Evolutionary conservation across 2,797 vertebrate species (phyloP).

Genomic region (Alcedo quadribrachys): DNA sequence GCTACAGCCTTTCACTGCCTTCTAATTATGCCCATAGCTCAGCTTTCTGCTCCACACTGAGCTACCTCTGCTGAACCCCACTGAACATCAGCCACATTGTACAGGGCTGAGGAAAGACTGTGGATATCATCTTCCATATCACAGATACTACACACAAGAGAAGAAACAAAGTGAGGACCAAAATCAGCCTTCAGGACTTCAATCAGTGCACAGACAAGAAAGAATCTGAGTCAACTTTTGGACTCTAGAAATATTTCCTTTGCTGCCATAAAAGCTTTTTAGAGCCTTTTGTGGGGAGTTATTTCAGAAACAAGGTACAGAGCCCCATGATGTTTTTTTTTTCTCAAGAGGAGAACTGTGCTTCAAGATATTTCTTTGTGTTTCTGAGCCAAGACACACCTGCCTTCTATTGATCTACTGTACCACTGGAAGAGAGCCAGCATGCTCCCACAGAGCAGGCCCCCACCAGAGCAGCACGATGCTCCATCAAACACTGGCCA

Average conservation of each 20-base stretch:
- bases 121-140: background rate
- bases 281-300: background rate
- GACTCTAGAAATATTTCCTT: background rate
- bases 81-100: background rate
- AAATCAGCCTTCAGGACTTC: conserved; percentile 6
- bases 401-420: conserved; percentile 45
- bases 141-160: background rate
- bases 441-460: background rate
- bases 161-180: background rate
- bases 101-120: background rate
- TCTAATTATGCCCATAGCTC: background rate
- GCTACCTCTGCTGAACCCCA: background rate
- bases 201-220: background rate
- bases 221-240: background rate
- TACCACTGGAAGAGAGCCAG: conserved; percentile 37
- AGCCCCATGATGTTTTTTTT: background rate
- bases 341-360: background rate
- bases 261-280: background rate
- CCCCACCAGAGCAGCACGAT: background rate
- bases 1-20: background rate
- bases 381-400: conserved; percentile 38
- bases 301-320: conserved; percentile 12
- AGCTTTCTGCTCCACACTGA: background rate
- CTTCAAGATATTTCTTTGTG: conserved; percentile 19
- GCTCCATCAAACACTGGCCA: conserved; percentile 54